phyloP scores from a whole-genome alignment of 2,797 vertebrate species.

The Falco concolor region DNA sequence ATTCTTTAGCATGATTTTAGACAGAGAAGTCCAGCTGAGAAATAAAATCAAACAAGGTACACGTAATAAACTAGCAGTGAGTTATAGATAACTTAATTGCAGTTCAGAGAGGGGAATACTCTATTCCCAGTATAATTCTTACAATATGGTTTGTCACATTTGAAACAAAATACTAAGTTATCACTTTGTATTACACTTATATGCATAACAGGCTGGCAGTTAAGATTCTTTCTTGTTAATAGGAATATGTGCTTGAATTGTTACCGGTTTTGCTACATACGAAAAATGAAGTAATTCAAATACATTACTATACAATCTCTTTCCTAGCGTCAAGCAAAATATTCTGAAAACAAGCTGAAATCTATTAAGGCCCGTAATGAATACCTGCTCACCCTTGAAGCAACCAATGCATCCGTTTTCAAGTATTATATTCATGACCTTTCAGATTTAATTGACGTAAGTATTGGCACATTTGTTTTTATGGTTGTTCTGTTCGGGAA shows the following conservation, averaged over 20 bases:
- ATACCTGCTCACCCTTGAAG: slow-evolving; percentile 96
- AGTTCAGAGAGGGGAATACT: not conserved
- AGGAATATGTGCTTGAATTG: not conserved
- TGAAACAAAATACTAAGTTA: slow-evolving; percentile 26
- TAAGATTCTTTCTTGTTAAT: not conserved
- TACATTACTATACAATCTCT: not conserved
- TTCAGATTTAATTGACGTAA: slow-evolving; percentile 97
- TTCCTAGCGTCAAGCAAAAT: slow-evolving; percentile 95
- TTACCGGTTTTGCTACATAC: not conserved
- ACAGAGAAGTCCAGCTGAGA: not conserved
- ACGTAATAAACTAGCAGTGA: not conserved
- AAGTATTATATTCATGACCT: slow-evolving; percentile 99
- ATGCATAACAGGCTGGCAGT: not conserved
- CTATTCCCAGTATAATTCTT: not conserved
- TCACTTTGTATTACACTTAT: not conserved
- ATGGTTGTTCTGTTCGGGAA: not conserved
- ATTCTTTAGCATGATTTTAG: not conserved
- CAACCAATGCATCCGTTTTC: slow-evolving; percentile 94
- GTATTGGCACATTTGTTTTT: slow-evolving; percentile 69
- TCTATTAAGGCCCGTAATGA: slow-evolving; percentile 98
- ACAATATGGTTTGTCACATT: not conserved
- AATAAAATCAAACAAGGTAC: not conserved
- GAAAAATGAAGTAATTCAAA: not conserved
- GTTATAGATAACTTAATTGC: not conserved
- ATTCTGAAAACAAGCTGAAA: slow-evolving; percentile 98